Conservation (phyloP, 2,113 vertebrate species). For the Raja brachyura region DNA sequence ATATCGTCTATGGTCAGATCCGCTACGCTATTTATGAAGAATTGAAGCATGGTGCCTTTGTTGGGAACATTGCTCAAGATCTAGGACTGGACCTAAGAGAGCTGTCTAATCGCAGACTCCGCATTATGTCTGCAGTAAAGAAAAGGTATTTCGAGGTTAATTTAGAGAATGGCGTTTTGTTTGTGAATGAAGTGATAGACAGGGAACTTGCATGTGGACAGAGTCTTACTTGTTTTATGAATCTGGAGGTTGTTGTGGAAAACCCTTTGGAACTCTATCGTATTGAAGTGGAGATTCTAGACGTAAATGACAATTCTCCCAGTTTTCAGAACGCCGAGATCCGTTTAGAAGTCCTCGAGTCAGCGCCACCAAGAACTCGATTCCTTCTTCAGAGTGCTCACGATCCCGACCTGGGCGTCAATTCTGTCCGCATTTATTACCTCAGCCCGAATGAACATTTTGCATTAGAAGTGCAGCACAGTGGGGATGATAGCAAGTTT, state of each 20-base stretch:
- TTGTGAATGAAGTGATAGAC: conserved; percentile 56
- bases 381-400: conserved; percentile 57
- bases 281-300: conserved; percentile 56
- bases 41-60: conserved; percentile 49
- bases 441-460: conserved; percentile 57
- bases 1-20: conserved; percentile 47
- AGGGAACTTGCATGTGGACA: conserved; percentile 56
- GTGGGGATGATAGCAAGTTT: conserved; percentile 52
- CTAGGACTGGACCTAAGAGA: conserved; percentile 53
- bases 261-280: conserved; percentile 60
- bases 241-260: conserved; percentile 59
- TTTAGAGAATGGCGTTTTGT: conserved; percentile 54
- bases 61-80: conserved; percentile 58
- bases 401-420: conserved; percentile 59
- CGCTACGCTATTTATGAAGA: conserved; percentile 59
- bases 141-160: conserved; percentile 62
- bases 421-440: conserved; percentile 53
- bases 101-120: conserved; percentile 58
- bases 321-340: conserved; percentile 53
- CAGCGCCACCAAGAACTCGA: conserved; percentile 53
- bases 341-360: conserved; percentile 57
- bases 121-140: conserved; percentile 53
- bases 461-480: conserved; percentile 53
- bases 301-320: conserved; percentile 63
- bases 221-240: conserved; percentile 54